These are phyloP conservation scores for Metellina segmentata DNA, from an alignment of 2,888 invertebrate genomes.

Conservation along the genomic window DNA sequence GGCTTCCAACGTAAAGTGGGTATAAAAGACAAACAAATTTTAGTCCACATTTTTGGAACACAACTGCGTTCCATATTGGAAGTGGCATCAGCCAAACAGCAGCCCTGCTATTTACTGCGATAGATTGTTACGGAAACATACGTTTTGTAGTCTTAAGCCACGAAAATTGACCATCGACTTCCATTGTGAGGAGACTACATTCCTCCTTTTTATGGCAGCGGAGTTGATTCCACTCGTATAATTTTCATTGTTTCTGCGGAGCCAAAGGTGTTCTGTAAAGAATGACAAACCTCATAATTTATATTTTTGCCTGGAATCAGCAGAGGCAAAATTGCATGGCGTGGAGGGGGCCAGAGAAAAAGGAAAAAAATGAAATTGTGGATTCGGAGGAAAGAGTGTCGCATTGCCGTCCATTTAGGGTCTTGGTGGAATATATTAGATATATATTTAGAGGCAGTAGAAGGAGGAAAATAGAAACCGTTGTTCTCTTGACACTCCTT, in stretches of 20 bases:
- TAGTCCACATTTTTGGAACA: neutral
- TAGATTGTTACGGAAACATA: slow-evolving; percentile 61
- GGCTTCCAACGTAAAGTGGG: neutral
- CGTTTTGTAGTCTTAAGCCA: slow-evolving; percentile 60
- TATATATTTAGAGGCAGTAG: slow-evolving; percentile 9
- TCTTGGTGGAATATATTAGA: slow-evolving; percentile 38
- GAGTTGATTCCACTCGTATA: slow-evolving; percentile 47
- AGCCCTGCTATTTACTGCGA: slow-evolving; percentile 27
- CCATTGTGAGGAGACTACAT: slow-evolving; percentile 48
- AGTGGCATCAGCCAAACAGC: neutral
- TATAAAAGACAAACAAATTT: neutral
- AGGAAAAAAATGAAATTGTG: neutral
- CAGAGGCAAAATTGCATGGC: slow-evolving; percentile 10
- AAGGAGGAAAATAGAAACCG: slow-evolving; percentile 1
- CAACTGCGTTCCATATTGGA: neutral
- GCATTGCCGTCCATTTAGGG: neutral
- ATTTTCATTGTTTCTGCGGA: slow-evolving; percentile 56
- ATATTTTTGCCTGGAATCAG: slow-evolving; percentile 36
- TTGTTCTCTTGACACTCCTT: neutral
- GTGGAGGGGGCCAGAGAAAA: neutral
- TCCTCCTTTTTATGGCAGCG: slow-evolving; percentile 24
- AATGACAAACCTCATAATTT: slow-evolving; percentile 49
- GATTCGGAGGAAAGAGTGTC: neutral
- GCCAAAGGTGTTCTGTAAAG: slow-evolving; percentile 34
- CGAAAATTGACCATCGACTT: slow-evolving; percentile 43